phyloP scores from a whole-genome alignment of 37 sponge, comb jelly and placozoan species.

The Hormiphora californensis region DNA sequence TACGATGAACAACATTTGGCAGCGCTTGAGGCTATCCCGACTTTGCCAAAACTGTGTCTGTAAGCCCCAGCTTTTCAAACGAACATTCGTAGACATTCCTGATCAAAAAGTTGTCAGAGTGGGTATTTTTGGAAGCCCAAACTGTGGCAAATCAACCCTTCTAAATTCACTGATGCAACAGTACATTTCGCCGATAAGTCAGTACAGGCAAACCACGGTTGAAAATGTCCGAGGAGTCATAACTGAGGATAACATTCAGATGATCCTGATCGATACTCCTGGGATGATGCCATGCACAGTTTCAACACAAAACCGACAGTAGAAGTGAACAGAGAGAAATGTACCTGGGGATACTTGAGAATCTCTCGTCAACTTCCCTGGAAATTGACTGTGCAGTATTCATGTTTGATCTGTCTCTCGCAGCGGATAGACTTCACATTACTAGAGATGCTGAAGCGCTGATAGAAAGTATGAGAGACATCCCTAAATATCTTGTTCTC shows the following conservation, averaged over 20 bases:
- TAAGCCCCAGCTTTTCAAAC: no score
- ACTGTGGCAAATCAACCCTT: conserved; percentile 41
- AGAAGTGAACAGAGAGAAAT: not conserved
- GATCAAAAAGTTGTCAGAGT: no score
- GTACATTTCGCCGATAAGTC: conserved; percentile 26
- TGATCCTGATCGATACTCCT: conserved; percentile 28
- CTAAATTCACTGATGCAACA: conserved; percentile 44
- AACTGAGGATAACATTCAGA: conserved; percentile 6
- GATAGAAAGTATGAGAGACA: not conserved
- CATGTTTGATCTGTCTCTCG: not conserved
- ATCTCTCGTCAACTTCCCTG: no score
- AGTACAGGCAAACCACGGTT: not conserved
- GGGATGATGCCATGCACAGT: not conserved
- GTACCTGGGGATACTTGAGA: not conserved
- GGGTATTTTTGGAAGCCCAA: no score
- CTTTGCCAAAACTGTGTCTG: no score
- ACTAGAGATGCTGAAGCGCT: not conserved
- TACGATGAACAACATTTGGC: no score
- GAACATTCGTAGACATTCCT: no score
- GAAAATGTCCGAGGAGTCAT: not conserved
- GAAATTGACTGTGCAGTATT: not conserved
- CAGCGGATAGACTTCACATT: not conserved
- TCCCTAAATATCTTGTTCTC: conserved; percentile 7
- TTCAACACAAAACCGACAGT: not conserved
- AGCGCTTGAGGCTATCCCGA: no score